These are phyloP conservation scores for Leptopilina myrica DNA, from an alignment of 2,888 invertebrate genomes.

Conservation along the genomic window DNA sequence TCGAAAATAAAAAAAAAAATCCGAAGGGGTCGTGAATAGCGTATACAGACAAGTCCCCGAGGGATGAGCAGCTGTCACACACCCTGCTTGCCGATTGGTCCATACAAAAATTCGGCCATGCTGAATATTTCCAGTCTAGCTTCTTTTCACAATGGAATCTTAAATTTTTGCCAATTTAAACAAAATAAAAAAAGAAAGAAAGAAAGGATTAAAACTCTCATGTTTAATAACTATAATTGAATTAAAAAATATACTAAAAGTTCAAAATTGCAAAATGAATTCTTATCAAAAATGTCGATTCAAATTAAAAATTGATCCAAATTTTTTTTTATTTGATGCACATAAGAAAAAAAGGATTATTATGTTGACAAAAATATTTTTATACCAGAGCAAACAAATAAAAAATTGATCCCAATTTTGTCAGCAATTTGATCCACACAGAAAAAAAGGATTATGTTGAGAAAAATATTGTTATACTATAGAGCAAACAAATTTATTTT, in stretches of 20 bases:
- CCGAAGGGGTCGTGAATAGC: slow-evolving; percentile 53
- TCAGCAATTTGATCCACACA: too few species aligned
- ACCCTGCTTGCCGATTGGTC: slow-evolving; percentile 69
- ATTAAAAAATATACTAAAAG: slow-evolving; percentile 10
- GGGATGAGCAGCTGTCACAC: slow-evolving; percentile 75
- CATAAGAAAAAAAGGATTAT: too few species aligned
- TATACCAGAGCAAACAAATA: too few species aligned
- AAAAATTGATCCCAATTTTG: too few species aligned
- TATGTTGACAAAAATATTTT: too few species aligned
- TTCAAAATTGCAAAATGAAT: too few species aligned
- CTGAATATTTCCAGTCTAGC: slow-evolving; percentile 74
- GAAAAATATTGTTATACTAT: too few species aligned
- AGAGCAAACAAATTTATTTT: too few species aligned
- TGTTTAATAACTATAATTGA: slow-evolving; percentile 45
- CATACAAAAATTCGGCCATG: slow-evolving; percentile 68
- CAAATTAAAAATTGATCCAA: too few species aligned
- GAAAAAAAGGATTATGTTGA: too few species aligned
- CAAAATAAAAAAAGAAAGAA: slow-evolving; percentile 25
- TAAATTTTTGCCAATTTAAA: slow-evolving; percentile 36
- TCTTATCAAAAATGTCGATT: too few species aligned
- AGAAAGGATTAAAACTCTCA: slow-evolving; percentile 45
- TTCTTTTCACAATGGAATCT: slow-evolving; percentile 69
- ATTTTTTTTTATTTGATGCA: too few species aligned
- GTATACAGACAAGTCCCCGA: slow-evolving; percentile 59
- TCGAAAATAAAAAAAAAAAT: slow-evolving; percentile 3